phyloP scores from a whole-genome alignment of 1,140 invertebrate species.

The Drosophila funebris region DNA sequence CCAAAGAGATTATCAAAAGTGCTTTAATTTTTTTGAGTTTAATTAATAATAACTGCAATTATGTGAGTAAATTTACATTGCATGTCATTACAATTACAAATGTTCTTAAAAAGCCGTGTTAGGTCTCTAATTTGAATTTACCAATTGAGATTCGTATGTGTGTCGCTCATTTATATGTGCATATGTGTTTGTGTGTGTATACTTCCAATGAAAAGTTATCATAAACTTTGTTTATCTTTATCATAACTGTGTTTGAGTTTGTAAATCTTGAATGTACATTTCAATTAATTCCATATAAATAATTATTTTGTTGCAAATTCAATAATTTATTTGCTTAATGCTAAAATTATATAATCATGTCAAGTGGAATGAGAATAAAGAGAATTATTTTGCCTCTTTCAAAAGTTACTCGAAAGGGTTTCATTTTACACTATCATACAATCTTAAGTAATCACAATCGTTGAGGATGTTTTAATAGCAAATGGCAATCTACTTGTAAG shows the following conservation, averaged over 20 bases:
- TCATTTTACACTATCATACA: conserved; percentile 47
- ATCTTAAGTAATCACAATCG: conserved; percentile 60
- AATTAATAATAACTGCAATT: conserved; percentile 13
- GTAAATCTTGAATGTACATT: conserved; percentile 6
- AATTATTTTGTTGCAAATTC: conserved; percentile 9
- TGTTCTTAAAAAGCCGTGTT: background rate
- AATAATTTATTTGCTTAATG: conserved; percentile 45
- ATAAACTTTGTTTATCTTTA: conserved; percentile 71
- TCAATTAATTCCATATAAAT: conserved; percentile 1
- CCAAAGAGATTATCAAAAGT: conserved; percentile 20
- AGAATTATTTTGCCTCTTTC: conserved; percentile 26
- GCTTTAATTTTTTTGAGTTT: conserved; percentile 26
- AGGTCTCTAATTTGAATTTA: background rate
- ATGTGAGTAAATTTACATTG: conserved; percentile 26
- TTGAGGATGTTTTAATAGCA: conserved; percentile 24
- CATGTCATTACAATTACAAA: conserved; percentile 1
- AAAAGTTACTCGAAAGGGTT: conserved; percentile 19
- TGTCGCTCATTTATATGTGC: conserved; percentile 16
- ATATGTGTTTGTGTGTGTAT: conserved; percentile 13
- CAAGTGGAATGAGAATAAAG: conserved; percentile 51
- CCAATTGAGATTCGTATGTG: background rate
- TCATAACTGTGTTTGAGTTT: conserved; percentile 19
- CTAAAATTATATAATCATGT: conserved; percentile 64
- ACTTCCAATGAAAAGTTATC: conserved; percentile 61
- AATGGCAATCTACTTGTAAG: background rate